Evolutionary conservation across 2,888 invertebrate species (phyloP).

Genomic region (Drosophila conformis): DNA sequence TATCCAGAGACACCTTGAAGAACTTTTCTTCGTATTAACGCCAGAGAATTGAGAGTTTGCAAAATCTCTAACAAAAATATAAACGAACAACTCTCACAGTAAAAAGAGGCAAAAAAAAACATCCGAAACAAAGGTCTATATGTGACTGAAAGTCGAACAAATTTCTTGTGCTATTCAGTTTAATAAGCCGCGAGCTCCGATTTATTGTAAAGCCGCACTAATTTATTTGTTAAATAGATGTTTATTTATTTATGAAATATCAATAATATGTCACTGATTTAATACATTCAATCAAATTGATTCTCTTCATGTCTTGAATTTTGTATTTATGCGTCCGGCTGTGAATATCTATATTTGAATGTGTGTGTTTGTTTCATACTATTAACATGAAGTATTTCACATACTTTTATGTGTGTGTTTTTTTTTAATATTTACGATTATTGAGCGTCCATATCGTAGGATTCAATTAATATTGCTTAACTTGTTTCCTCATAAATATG

Average conservation of each 20-base stretch:
- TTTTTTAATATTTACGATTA: slow-evolving; percentile 14
- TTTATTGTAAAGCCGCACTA: background rate
- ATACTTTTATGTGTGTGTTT: slow-evolving; percentile 4
- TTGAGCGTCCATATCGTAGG: slow-evolving; percentile 50
- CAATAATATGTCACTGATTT: slow-evolving; percentile 55
- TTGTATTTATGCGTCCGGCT: slow-evolving; percentile 17
- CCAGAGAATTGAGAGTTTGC: background rate
- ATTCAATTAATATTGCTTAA: slow-evolving; percentile 47
- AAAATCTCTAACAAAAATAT: background rate
- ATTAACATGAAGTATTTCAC: slow-evolving; percentile 17
- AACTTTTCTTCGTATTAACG: background rate
- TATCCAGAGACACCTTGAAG: background rate
- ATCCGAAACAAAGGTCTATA: background rate
- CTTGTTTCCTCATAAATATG: background rate
- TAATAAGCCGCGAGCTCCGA: background rate
- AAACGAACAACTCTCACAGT: background rate
- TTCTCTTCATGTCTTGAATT: slow-evolving; percentile 16
- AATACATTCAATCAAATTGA: slow-evolving; percentile 27
- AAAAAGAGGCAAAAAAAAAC: background rate
- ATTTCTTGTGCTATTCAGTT: background rate
- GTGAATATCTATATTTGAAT: slow-evolving; percentile 30
- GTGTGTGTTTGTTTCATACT: slow-evolving; percentile 12
- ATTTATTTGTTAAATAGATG: slow-evolving; percentile 50
- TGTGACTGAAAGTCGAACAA: background rate
- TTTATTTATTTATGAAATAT: slow-evolving; percentile 75